Evolutionary conservation across 2,113 vertebrate species (phyloP).

Genomic region (Lethenteron reissneri): DNA sequence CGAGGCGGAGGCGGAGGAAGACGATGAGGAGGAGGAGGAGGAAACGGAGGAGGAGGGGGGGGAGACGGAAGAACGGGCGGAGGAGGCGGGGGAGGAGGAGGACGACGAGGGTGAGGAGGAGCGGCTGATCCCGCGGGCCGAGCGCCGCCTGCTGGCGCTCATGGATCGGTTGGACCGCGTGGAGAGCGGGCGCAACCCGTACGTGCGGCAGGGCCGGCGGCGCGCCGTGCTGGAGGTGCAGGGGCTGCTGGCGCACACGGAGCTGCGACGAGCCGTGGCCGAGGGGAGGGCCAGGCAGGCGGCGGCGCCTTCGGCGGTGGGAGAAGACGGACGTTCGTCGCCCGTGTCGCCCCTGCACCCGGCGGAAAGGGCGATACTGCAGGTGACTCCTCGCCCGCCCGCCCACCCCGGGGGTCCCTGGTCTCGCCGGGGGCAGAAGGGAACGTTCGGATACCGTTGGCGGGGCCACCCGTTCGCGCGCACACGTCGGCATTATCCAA

Average conservation of each 20-base stretch:
- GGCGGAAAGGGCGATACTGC: background rate
- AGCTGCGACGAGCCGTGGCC: conserved; percentile 20
- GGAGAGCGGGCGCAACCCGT: conserved; percentile 64
- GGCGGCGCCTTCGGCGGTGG: background rate
- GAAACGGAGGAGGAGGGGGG: too few relatives aligned
- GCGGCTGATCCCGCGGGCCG: background rate
- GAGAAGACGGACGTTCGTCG: too few relatives aligned
- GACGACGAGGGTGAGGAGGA: background rate
- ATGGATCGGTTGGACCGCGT: conserved; percentile 63
- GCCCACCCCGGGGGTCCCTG: background rate
- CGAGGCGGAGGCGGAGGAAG: background rate
- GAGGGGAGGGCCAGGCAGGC: background rate
- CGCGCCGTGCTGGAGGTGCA: conserved; percentile 74
- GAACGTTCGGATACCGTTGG: too few relatives aligned
- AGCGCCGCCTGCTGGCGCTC: conserved; percentile 37
- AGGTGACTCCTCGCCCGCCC: background rate
- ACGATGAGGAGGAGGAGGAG: background rate
- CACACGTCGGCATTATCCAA: too few relatives aligned
- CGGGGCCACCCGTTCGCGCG: too few relatives aligned
- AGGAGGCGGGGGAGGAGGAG: background rate
- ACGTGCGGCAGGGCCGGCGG: conserved; percentile 74
- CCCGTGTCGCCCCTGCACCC: background rate
- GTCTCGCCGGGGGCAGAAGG: too few relatives aligned
- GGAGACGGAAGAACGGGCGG: background rate
- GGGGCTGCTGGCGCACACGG: conserved; percentile 44